phyloP scores from a whole-genome alignment of 2,113 vertebrate genomes.

The Mola mola region DNA sequence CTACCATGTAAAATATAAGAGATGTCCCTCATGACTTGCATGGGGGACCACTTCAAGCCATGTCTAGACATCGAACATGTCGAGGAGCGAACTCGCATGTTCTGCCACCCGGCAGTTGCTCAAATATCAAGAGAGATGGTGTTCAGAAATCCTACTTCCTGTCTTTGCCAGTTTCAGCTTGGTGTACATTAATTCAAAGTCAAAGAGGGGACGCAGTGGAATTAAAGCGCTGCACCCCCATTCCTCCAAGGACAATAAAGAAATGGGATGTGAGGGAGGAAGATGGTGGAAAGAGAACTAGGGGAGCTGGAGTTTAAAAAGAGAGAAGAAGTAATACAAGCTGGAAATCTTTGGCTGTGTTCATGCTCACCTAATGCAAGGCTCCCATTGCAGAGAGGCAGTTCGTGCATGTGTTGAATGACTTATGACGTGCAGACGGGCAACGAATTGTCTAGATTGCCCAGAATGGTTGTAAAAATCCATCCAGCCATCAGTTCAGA shows the following conservation, averaged over 20 bases:
- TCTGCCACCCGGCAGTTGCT: slow-evolving; percentile 27
- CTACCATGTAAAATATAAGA: slow-evolving; percentile 59
- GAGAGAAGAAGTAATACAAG: slow-evolving; percentile 74
- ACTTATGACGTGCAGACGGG: slow-evolving; percentile 60
- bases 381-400: slow-evolving; percentile 62
- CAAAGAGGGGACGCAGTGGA: slow-evolving; percentile 54
- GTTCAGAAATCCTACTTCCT: slow-evolving; percentile 49
- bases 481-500: slow-evolving; percentile 35
- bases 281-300: slow-evolving; percentile 38
- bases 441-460: slow-evolving; percentile 29
- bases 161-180: slow-evolving; percentile 44
- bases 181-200: slow-evolving; percentile 66
- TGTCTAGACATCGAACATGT: slow-evolving; percentile 58
- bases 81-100: slow-evolving; percentile 39
- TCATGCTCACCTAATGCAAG: slow-evolving; percentile 85
- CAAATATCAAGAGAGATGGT: slow-evolving; percentile 35
- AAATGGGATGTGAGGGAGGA: slow-evolving; percentile 28
- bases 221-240: slow-evolving; percentile 22
- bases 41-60: slow-evolving; percentile 44
- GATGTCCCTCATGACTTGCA: slow-evolving; percentile 39
- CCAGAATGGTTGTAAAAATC: slow-evolving; percentile 40
- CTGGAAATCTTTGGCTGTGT: slow-evolving; percentile 81
- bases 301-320: slow-evolving; percentile 35
- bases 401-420: slow-evolving; percentile 73
- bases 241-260: slow-evolving; percentile 52